phyloP scores from a whole-genome alignment of 1,140 invertebrate species.

The Zaprionus davidi region DNA sequence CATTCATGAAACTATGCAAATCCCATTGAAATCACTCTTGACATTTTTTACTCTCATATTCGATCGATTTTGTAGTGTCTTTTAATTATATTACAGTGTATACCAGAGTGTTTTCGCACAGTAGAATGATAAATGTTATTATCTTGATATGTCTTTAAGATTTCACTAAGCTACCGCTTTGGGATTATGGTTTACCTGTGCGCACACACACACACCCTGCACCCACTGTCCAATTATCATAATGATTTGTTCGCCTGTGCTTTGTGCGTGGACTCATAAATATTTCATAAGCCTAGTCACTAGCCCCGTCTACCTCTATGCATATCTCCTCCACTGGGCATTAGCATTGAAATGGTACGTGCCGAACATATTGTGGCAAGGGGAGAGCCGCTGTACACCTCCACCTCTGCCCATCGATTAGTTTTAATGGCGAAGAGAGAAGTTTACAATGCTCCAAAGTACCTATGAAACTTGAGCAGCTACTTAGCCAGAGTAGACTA shows the following conservation, averaged over 20 bases:
- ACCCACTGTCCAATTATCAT: conserved; percentile 60
- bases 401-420: background rate
- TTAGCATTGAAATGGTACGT: conserved; percentile 9
- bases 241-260: conserved; percentile 40
- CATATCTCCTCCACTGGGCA: conserved; percentile 1
- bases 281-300: conserved; percentile 57
- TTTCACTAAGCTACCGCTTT: background rate
- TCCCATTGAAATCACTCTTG: conserved; percentile 30
- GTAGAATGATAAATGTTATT: too few relatives aligned
- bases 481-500: background rate
- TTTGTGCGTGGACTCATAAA: conserved; percentile 52
- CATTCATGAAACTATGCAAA: conserved; percentile 47
- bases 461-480: background rate
- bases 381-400: background rate
- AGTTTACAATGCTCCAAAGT: background rate
- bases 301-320: conserved; percentile 21
- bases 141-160: background rate
- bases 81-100: conserved; percentile 36
- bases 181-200: background rate
- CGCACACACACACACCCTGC: conserved; percentile 5
- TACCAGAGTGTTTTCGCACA: background rate
- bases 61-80: conserved; percentile 12
- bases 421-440: background rate
- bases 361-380: background rate
- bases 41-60: conserved; percentile 45